Base-by-base conservation (phyloP, 2,888 invertebrate species). In the Drosophila falleni region DNA sequence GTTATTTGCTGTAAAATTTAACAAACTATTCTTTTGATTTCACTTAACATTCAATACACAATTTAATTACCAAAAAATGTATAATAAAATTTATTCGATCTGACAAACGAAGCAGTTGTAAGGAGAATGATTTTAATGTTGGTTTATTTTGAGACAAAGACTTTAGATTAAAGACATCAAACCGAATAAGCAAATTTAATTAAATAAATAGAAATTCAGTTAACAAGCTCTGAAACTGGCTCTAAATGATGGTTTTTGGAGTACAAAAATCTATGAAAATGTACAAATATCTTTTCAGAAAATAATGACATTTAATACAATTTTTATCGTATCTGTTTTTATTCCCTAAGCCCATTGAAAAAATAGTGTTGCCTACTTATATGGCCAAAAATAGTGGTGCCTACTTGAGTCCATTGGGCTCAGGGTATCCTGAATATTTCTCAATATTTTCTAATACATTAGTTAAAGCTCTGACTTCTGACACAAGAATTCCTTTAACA, bases 41-140 rank as follows among this genome's bases (percentile, higher is more conserved):
- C 9, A 56, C 19, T 54, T 56, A 37, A 26, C 15, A 29, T 1
- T 15, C 26, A 26, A 55, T 44, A 61, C 13, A 31, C 59, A 78
- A 75, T 81, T 75, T 51, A 68, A 83, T 78, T 16, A 35, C 42
- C 26, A n/a, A 3, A 62, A 70, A 68, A 70, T 65, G 50, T 33
- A 47, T 55, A 74, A 75, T 64, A 23, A 41, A 67, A 71, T 80
- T 76, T 66, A 68, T 72, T 75, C 56, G 65, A 81, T 72, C 66
- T 71, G 61, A 61, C 44, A 33, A 31, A 19, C 9, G 5, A 35
- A 1, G 4, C 3, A 19, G 8, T 54, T 29, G 13, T 8, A 42
- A 15, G 33, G 6, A 33, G 2, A n/a, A 16, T 9, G 13, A 41
- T 9, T 16, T 31, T 41, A 16, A 4, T 16, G 11, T 49, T 49